Evolutionary conservation across 2,888 invertebrate genomes (phyloP), one percentile per base, ranked within the genome.

Genomic region (Phalera bucephala): DNA sequence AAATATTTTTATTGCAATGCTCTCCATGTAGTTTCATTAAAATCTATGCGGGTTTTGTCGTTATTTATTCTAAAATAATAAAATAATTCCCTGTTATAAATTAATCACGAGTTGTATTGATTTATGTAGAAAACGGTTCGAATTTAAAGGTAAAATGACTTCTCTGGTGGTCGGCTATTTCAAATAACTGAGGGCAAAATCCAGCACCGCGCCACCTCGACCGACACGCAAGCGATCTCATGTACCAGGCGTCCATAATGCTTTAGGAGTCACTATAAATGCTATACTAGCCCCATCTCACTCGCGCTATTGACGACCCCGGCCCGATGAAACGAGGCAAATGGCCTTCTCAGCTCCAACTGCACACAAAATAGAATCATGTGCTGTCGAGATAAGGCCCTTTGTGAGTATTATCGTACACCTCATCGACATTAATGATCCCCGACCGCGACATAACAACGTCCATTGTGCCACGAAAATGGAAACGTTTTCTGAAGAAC

Each of bases 171-270:
- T n/a, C n/a, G n/a, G n/a, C n/a, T n/a, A n/a, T n/a, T n/a, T n/a
- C n/a, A n/a, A n/a, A n/a, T n/a, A n/a, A n/a, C n/a, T 17, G 17
- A 3, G 15, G 29, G 34, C 27, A 42, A 37, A 35, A 51, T 54
- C 62, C 74, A 72, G 68, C 81, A 72, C 87, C 85, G 84, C 86
- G 85, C 85, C 84, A 80, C 86, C 83, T 81, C 86, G 83, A 70
- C 83, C 84, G 84, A 87, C 78, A 87, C 85, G 88, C 83, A 76
- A 84, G 72, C 85, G 89, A 87, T 89, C 87, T 72, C 71, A 55
- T 38, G 28, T 82, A 89, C 89, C 62, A 88, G 87, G 89, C 62
- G 31, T 42, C 4, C 85, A 88, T 66, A 66, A 53, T 13, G 27
- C 23, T 11, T 2, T 2, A 40, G 33, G 51, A 57, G 57, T 14